Percentiles rank a stretch among this genome's conserved stretches.
These are phyloP conservation scores for Pimephales promelas DNA, from an alignment of 2,113 vertebrate genomes.

Conservation along the genomic window DNA sequence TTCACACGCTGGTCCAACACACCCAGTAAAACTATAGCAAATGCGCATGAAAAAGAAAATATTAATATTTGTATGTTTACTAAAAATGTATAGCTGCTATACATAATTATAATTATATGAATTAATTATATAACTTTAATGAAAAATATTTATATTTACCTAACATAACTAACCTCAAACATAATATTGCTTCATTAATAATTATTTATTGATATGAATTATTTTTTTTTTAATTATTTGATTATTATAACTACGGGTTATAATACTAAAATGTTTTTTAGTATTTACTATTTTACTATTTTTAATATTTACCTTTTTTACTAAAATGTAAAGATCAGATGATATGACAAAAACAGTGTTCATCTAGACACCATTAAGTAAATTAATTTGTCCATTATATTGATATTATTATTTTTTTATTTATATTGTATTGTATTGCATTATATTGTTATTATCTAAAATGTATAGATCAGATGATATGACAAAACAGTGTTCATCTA, in stretches of 20 bases:
- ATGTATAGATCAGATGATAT: no score
- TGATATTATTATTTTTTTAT: not conserved
- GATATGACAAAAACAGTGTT: not conserved
- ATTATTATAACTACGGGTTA: not conserved
- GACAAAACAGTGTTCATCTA: not conserved
- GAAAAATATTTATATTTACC: not conserved
- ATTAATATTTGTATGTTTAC: not conserved
- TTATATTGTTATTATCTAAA: no score
- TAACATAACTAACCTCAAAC: not conserved
- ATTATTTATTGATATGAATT: not conserved
- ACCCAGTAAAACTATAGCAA: slow-evolving; percentile 78
- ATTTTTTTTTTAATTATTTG: not conserved
- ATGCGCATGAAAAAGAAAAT: slow-evolving; percentile 8
- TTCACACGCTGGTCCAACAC: slow-evolving; percentile 85
- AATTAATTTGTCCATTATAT: not conserved
- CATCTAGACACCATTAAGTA: not conserved
- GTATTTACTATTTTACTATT: no score
- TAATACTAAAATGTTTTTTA: no score
- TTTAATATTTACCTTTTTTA: no score
- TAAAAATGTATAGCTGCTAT: not conserved
- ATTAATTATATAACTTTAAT: not conserved
- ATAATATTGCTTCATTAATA: not conserved
- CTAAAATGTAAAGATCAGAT: no score
- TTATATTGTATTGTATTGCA: no score
- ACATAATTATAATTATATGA: not conserved